Evolutionary conservation across 2,797 vertebrate species (phyloP).

Genomic region (Sciaenops ocellatus): DNA sequence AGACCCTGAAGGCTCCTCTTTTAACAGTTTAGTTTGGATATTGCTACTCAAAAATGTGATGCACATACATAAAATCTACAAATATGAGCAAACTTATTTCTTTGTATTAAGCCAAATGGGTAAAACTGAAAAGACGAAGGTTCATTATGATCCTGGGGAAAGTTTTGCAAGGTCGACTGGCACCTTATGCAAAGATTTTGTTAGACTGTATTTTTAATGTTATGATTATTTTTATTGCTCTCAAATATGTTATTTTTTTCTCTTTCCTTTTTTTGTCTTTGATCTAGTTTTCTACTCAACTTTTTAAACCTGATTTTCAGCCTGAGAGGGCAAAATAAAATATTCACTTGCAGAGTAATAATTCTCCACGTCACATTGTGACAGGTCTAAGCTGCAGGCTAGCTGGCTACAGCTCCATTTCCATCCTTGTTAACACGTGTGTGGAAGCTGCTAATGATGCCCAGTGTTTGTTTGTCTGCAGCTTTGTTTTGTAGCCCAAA

Average conservation of each 20-base stretch:
- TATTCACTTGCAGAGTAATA: conserved; percentile 4
- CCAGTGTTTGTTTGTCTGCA: conserved; percentile 44
- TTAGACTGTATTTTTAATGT: neutral
- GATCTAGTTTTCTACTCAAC: neutral
- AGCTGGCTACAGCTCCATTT: conserved; percentile 29
- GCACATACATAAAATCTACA: neutral
- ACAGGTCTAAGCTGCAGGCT: conserved; percentile 35
- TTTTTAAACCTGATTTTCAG: conserved; percentile 1
- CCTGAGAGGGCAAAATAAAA: neutral
- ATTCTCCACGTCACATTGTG: conserved; percentile 9
- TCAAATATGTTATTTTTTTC: neutral
- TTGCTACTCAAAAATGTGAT: neutral
- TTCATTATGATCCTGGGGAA: too few species aligned
- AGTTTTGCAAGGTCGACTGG: neutral
- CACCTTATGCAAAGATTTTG: neutral
- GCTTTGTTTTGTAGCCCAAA: conserved; percentile 57
- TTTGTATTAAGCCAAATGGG: neutral
- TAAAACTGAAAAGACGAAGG: neutral
- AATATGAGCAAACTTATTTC: neutral
- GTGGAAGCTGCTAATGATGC: conserved; percentile 41
- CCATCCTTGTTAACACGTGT: conserved; percentile 47
- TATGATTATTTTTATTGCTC: neutral
- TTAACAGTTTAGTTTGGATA: neutral
- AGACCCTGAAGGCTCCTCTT: neutral
- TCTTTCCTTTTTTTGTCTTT: neutral